These are phyloP conservation scores for Eudemis profundana DNA, from an alignment of 2,888 invertebrate genomes.

Conservation along the genomic window DNA sequence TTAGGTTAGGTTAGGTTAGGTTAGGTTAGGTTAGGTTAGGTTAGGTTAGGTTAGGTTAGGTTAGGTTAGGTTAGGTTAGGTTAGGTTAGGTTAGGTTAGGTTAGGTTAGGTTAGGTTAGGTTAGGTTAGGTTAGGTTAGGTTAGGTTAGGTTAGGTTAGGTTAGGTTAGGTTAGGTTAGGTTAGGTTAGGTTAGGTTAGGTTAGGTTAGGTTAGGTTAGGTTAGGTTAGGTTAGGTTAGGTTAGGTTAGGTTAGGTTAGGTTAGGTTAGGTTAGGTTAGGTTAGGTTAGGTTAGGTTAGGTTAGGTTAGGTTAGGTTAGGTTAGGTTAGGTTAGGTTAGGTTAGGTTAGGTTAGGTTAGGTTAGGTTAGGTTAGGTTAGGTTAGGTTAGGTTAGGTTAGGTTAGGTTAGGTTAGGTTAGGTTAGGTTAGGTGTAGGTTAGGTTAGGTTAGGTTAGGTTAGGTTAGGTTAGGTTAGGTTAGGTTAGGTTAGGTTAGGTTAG, in stretches of 20 bases:
- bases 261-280: conserved; percentile 4
- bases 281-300: conserved; percentile 4
- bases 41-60: conserved; percentile 4
- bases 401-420: conserved; percentile 4
- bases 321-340: conserved; percentile 4
- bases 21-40: conserved; percentile 4
- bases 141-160: conserved; percentile 3
- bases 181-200: conserved; percentile 4
- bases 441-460: conserved; percentile 1
- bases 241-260: conserved; percentile 4
- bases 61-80: conserved; percentile 3
- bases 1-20: background rate
- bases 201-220: conserved; percentile 4
- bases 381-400: conserved; percentile 1
- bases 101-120: conserved; percentile 4
- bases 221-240: conserved; percentile 3
- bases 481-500: conserved; percentile 4
- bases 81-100: conserved; percentile 4
- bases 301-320: conserved; percentile 4
- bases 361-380: conserved; percentile 4
- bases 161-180: conserved; percentile 4
- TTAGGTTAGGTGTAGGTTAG: conserved; percentile 1
- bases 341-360: conserved; percentile 4
- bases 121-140: conserved; percentile 4
- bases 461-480: conserved; percentile 4